A percentile compares a stretch with the other conserved stretches of the same genome.
Conservation (phyloP, 2,113 vertebrate species). For the Alosa alosa region DNA sequence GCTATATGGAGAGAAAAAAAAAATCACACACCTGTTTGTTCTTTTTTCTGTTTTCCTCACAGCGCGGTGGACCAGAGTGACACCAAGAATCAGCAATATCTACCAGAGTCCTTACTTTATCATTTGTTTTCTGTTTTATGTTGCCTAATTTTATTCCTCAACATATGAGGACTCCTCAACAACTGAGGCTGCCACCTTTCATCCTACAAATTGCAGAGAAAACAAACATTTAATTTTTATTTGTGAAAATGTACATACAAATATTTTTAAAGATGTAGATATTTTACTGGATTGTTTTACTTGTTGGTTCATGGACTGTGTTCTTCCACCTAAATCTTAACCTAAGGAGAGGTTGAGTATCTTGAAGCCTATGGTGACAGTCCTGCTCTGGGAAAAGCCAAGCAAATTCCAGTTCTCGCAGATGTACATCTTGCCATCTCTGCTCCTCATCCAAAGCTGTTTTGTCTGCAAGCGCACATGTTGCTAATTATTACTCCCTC, state of each 20-base stretch:
- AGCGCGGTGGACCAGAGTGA: slow-evolving; percentile 78
- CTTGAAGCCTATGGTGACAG: not conserved
- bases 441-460: not conserved
- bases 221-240: slow-evolving; percentile 52
- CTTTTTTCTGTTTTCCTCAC: slow-evolving; percentile 25
- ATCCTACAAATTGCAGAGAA: slow-evolving; percentile 45
- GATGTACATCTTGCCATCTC: not conserved
- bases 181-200: slow-evolving; percentile 51
- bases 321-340: slow-evolving; percentile 12
- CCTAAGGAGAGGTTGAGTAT: not conserved
- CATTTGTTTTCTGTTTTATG: slow-evolving; percentile 29
- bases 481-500: not conserved
- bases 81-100: slow-evolving; percentile 17
- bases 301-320: slow-evolving; percentile 14
- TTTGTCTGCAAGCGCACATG: not conserved
- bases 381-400: not conserved
- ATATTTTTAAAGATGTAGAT: slow-evolving; percentile 43
- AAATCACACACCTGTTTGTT: not conserved
- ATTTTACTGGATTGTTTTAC: not conserved
- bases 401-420: not conserved
- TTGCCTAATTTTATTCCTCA: slow-evolving; percentile 43
- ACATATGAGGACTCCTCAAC: slow-evolving; percentile 50
- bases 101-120: slow-evolving; percentile 51
- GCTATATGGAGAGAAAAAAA: not conserved
- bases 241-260: slow-evolving; percentile 62